These are phyloP conservation scores for Crenuchus spilurus DNA, from an alignment of 2,797 vertebrate genomes.

Conservation along the genomic window DNA sequence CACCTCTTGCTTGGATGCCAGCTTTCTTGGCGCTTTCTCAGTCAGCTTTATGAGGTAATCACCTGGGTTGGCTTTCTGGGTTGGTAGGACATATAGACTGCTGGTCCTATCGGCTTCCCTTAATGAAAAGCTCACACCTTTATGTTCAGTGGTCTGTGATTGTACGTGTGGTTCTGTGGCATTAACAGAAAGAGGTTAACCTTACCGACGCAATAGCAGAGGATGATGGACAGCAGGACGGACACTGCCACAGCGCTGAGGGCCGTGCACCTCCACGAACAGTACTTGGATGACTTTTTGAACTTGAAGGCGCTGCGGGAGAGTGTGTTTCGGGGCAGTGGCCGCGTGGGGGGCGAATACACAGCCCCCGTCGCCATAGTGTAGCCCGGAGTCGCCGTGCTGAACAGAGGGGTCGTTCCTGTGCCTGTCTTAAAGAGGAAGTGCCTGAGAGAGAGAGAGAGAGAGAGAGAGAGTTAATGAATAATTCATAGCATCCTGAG, in stretches of 20 bases:
- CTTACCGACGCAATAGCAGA: constrained; percentile 98
- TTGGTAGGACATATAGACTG: too few species aligned
- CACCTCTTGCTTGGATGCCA: too few species aligned
- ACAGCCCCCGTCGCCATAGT: constrained; percentile 98
- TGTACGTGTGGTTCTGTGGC: too few species aligned
- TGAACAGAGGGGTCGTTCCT: constrained; percentile 98
- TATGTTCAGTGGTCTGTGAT: too few species aligned
- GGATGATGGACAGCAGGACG: constrained; percentile 91
- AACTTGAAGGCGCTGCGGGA: constrained; percentile 99
- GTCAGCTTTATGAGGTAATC: too few species aligned
- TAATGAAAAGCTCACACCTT: too few species aligned
- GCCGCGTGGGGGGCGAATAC: constrained; percentile 95
- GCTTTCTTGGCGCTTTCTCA: too few species aligned
- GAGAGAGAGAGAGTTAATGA: constrained; percentile 24
- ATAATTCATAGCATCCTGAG: too few species aligned
- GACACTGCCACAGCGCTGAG: constrained; percentile 95
- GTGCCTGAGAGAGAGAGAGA: constrained; percentile 81
- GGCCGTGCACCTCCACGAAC: constrained; percentile 98
- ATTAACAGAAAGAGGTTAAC: not conserved
- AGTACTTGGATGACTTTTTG: constrained; percentile 98
- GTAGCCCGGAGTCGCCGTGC: constrained; percentile 97
- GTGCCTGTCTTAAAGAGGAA: constrained; percentile 99
- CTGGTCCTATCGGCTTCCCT: too few species aligned
- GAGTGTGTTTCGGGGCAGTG: constrained; percentile 94
- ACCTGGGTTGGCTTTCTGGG: too few species aligned